A percentile compares a stretch with the other conserved stretches of the same genome.
phyloP scores from a whole-genome alignment of 2,797 vertebrate genomes.

The Acipenser ruthenus region DNA sequence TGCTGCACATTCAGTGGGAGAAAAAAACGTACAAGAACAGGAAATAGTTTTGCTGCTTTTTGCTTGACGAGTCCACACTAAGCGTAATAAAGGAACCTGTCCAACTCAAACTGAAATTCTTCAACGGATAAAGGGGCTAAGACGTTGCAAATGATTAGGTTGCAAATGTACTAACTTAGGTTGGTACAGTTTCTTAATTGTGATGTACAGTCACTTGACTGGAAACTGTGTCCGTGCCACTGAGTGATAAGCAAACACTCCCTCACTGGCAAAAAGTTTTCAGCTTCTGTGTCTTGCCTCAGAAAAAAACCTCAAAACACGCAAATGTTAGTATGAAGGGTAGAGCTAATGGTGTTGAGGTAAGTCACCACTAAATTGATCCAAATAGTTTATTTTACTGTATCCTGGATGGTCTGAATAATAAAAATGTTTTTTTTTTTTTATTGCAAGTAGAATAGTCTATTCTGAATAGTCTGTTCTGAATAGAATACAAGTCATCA shows the following conservation, averaged over 20 bases:
- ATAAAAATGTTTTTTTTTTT: too few species aligned
- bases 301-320: too few species aligned
- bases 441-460: too few species aligned
- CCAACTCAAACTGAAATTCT: background rate
- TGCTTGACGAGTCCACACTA: background rate
- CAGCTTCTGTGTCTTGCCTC: too few species aligned
- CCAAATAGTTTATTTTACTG: too few species aligned
- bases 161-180: too few species aligned
- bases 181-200: background rate
- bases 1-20: background rate
- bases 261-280: background rate
- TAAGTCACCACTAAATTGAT: too few species aligned
- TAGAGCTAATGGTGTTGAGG: too few species aligned
- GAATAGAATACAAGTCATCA: too few species aligned
- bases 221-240: background rate
- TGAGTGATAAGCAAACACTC: background rate
- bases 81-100: background rate
- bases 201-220: background rate
- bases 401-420: too few species aligned
- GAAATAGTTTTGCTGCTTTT: background rate
- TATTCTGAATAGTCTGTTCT: too few species aligned
- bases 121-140: background rate
- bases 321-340: too few species aligned
- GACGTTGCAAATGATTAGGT: background rate
- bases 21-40: conserved; percentile 1